Evolutionary conservation across 2,797 vertebrate species (phyloP).

Genomic region (Acomys russatus): DNA sequence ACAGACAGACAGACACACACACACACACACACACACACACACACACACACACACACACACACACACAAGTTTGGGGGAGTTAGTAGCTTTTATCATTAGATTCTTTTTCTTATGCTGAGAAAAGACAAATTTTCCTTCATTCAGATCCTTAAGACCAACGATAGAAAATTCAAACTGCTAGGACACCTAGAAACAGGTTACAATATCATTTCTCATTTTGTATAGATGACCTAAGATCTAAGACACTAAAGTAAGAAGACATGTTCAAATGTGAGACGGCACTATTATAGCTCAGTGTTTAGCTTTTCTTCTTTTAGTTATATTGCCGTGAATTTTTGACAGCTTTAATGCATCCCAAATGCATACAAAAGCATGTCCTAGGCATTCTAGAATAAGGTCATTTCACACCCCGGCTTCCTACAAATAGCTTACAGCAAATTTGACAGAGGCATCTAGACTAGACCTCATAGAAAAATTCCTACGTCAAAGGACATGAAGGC

Average conservation of each 20-base stretch:
- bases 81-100: not conserved
- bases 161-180: not conserved
- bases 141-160: conserved; percentile 17
- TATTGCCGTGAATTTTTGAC: conserved; percentile 13
- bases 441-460: not conserved
- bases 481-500: not conserved
- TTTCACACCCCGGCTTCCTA: not conserved
- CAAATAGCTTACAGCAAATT: not conserved
- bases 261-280: not conserved
- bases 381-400: not conserved
- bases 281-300: not conserved
- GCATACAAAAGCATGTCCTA: not conserved
- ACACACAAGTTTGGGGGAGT: not conserved
- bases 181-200: not conserved
- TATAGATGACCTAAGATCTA: not conserved
- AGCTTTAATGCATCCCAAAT: not conserved
- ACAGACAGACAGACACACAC: not conserved
- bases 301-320: conserved; percentile 16
- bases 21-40: not conserved
- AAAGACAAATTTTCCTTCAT: not conserved
- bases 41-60: not conserved
- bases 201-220: not conserved
- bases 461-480: conserved; percentile 5
- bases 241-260: not conserved
- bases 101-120: conserved; percentile 9